Evolutionary conservation across 2,888 invertebrate genomes (phyloP), one percentile per base, ranked within the genome.

Genomic region (Argyresthia albistria): DNA sequence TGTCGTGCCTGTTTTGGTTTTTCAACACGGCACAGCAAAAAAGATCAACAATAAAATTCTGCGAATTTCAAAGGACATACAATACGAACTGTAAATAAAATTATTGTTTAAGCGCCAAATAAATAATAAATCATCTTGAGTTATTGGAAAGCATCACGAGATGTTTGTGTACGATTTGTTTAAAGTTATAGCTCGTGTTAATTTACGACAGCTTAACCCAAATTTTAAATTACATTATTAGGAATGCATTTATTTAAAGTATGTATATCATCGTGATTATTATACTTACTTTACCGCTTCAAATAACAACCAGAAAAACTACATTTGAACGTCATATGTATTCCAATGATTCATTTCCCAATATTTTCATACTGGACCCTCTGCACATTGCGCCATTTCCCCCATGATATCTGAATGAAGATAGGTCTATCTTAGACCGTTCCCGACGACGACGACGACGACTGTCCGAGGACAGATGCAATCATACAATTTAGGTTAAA

Each of bases 401-500:
- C 48, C 14, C 9, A 10, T 4, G 43, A 25, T 35, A 1, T n/a
- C n/a, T n/a, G n/a, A n/a, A n/a, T 49, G 36, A 16, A n/a, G 43
- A 50, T 50, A 35, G 43, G 37, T 37, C 50, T 50, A 50, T 42
- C 42, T 50, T 9, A 37, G 16, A 15, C 8, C n/a, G 42, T 50
- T 11, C 42, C 42, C 42, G 12, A 35, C n/a, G 8, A n/a, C 45
- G 45, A 45, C 2, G 25, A 25, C 25, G 25, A 25, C 2, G 9
- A 50, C 42, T 42, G 50, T 42, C 42, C n/a, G 50, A 50, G 42
- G 69, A 70, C 67, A 65, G 66, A 8, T 14, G 62, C 76, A 80
- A 83, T 83, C 80, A 82, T 75, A 76, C 77, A 78, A 83, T 83
- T 80, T 73, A 76, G 77, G 80, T 70, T 74, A 78, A 76, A 71